A percentile compares a stretch with the other conserved stretches of the same genome.
Conservation (phyloP, 2,113 vertebrate species). For the Ursus arctos region DNA sequence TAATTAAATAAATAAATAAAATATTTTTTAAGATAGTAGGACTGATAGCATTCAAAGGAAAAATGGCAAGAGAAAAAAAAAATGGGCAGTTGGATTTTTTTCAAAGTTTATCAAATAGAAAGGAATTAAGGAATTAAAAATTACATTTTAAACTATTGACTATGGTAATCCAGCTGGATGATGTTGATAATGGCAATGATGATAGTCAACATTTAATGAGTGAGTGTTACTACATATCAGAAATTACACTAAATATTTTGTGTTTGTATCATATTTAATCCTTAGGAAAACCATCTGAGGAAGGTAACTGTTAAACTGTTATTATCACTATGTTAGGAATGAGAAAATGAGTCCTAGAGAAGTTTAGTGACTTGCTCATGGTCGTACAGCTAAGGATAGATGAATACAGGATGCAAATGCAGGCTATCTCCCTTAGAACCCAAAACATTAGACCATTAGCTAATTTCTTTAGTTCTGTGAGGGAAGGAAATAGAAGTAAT, state of each 20-base stretch:
- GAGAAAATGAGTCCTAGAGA: neutral
- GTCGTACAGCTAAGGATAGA: neutral
- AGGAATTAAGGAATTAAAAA: neutral
- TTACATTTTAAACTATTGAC: neutral
- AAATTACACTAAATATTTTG: slow-evolving; percentile 16
- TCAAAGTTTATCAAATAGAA: neutral
- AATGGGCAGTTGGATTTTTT: neutral
- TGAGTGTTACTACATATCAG: neutral
- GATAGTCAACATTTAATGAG: neutral
- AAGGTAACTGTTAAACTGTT: neutral
- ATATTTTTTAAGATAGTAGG: neutral
- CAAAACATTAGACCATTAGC: neutral
- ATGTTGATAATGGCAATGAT: neutral
- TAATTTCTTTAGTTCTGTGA: neutral
- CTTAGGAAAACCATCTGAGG: neutral
- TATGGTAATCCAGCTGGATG: neutral
- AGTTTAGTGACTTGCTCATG: neutral
- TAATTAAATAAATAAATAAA: neutral
- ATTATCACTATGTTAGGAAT: neutral
- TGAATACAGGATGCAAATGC: neutral
- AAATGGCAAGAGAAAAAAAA: neutral
- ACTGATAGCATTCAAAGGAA: neutral
- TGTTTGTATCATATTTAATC: neutral
- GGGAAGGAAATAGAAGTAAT: neutral
- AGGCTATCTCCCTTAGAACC: neutral